These are phyloP conservation scores for Molanna angustata DNA, from an alignment of 2,888 invertebrate genomes.

Conservation along the genomic window DNA sequence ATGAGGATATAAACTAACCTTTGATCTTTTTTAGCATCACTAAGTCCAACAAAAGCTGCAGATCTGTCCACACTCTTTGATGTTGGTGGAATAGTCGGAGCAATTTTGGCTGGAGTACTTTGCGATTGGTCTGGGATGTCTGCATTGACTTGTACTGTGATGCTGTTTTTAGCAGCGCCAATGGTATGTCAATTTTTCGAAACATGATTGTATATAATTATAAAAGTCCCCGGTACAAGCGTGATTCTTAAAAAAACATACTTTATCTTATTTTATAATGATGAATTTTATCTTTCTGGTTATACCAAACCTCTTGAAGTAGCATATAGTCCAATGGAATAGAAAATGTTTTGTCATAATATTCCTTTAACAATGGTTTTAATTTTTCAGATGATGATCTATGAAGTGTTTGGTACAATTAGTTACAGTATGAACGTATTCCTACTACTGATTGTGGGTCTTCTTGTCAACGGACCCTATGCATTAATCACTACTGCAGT, in stretches of 20 bases:
- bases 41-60: slow-evolving; percentile 68
- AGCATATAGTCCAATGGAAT: no score
- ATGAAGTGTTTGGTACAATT: slow-evolving; percentile 68
- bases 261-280: no score
- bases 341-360: no score
- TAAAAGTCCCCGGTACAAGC: no score
- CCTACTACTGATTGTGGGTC: slow-evolving; percentile 71
- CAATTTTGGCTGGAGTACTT: slow-evolving; percentile 81
- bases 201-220: slow-evolving; percentile 8
- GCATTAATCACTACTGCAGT: slow-evolving; percentile 96
- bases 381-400: slow-evolving; percentile 69
- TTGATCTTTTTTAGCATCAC: slow-evolving; percentile 51
- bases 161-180: slow-evolving; percentile 80
- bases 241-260: no score
- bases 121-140: slow-evolving; percentile 83
- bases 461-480: slow-evolving; percentile 93
- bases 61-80: slow-evolving; percentile 81
- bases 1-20: no score
- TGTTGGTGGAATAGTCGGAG: slow-evolving; percentile 88
- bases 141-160: slow-evolving; percentile 80
- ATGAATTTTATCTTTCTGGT: no score
- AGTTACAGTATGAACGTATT: slow-evolving; percentile 61
- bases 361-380: no score
- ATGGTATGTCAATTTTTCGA: slow-evolving; percentile 54
- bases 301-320: no score